Evolutionary conservation across 2,797 vertebrate species (phyloP), one percentile per base, ranked within the genome.

Genomic region (Lerista edwardsae): DNA sequence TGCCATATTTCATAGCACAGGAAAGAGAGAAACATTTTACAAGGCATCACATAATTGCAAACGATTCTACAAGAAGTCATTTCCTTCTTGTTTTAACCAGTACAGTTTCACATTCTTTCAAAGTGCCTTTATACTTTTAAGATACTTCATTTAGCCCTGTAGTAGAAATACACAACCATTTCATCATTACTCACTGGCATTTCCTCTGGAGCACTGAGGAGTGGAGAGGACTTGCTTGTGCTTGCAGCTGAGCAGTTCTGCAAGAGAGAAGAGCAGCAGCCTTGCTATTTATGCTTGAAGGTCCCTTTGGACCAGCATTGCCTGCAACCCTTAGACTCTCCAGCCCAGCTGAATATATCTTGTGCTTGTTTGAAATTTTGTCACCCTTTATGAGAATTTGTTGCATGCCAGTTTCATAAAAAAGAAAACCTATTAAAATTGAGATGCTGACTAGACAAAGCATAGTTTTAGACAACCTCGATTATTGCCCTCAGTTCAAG

Each of bases 231-330:
- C 95, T 95, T 93, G 94, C 92, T 95, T 96, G 94, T 96, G 96
- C 97, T 97, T 96, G 96, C 96, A 95, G 95, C 93, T 96, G 92
- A 91, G 93, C 95, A 93, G 94, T 95, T 97, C 97, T 98, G 97
- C 96, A 65, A 96, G 86, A 90, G 90, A 94, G 86, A 89, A 94
- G 95, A 88, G 93, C 91, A 92, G 96, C 92, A 96, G 94, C 93
- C 88, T 92, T 75, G 95, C 96, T 98, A 97, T 98, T 98, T 98
- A 98, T 97, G 96, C 96, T 87, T 94, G 96, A 90, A 93, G 92
- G 89, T 96, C 95, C 95, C 93, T 94, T 95, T 89, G 91, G 95
- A 95, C 93, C 92, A 96, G 89, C 86, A 88, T 90, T 94, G 94
- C 93, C 87, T 92, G 89, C 94, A 95, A 94, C 91, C 94, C 94